Percentiles rank a stretch among this genome's conserved stretches.
These are phyloP conservation scores for Fringilla coelebs DNA, from an alignment of 2,797 vertebrate species.

Conservation along the genomic window DNA sequence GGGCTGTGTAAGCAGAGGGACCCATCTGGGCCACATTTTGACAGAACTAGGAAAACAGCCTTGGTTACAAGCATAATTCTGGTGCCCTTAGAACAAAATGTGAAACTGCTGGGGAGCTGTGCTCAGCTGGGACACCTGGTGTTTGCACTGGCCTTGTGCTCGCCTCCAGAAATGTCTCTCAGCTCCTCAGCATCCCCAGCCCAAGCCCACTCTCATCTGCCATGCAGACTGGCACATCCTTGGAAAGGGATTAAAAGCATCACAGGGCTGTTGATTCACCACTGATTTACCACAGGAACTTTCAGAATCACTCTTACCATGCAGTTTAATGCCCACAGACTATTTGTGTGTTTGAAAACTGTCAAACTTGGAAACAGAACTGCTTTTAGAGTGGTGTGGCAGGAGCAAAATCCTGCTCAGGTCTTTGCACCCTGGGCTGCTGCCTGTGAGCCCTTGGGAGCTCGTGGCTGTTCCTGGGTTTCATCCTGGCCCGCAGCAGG, in stretches of 20 bases:
- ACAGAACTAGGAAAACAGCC: not conserved
- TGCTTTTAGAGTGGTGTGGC: not conserved
- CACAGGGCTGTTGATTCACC: not conserved
- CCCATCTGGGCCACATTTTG: not conserved
- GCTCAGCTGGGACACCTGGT: not conserved
- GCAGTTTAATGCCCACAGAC: not conserved
- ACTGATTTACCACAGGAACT: not conserved
- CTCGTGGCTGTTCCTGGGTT: not conserved
- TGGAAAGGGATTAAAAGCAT: not conserved
- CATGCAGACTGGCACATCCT: not conserved
- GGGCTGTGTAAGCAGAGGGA: not conserved
- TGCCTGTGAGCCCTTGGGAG: not conserved
- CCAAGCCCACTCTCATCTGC: not conserved
- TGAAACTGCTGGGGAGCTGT: not conserved
- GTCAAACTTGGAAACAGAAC: not conserved
- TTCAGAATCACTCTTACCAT: not conserved
- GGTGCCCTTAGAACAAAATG: not conserved
- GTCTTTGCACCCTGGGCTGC: not conserved
- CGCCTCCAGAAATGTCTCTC: not conserved
- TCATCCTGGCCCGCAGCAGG: constrained; percentile 5
- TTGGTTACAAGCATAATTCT: not conserved
- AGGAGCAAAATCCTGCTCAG: not conserved
- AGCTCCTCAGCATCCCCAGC: not conserved
- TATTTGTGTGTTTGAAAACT: not conserved
- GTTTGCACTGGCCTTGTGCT: not conserved